Base-by-base conservation (phyloP, 2,113 vertebrate genomes). In the Larimichthys polyactis region DNA sequence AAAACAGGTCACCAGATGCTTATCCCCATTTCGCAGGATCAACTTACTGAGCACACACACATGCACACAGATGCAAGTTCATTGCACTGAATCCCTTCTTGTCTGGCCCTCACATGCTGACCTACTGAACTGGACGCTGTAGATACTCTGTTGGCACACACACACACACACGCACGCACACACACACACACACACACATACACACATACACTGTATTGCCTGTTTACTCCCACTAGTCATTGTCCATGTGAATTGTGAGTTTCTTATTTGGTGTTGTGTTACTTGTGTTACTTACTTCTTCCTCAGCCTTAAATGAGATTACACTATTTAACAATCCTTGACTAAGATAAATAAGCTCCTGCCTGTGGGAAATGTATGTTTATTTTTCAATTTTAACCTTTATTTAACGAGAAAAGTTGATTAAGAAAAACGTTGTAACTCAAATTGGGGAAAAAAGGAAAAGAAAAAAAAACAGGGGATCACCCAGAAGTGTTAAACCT, bases 1-100 rank as follows among this genome's bases (percentile, higher is more conserved):
- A 66, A 77, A 73, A 55, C 49, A 66, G 81, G 82, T 87, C 86
- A 85, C 76, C 75, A 86, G 78, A 78, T 85, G 66, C 82, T 85
- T 82, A 82, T 62, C 60, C 71, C 12, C 49, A 78, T 83, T 74
- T 79, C 73, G 76, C 9, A 46, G 79, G 62, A 29, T 69, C 71
- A 73, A 54, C 81, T 79, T 54, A 22, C 55, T 16, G 24, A 72
- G 16, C 52, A 36, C 24, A 54, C 48, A 76, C 36, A 75, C 62
- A 65, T 12, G 73, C 27, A 75, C 57, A 87, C 66, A 67, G 15
- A 86, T 27, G 22, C 32, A 36, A 49, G 73, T 76, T 65, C 82
- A 71, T n/a, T 68, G 22, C 27, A 43, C 69, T 82, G 68, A 75
- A 64, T 62, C 62, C 27, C 57, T 66, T 60, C 58, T 55, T 44